Conservation (phyloP, 2,113 vertebrate genomes). For the Rhinoderma darwinii region DNA sequence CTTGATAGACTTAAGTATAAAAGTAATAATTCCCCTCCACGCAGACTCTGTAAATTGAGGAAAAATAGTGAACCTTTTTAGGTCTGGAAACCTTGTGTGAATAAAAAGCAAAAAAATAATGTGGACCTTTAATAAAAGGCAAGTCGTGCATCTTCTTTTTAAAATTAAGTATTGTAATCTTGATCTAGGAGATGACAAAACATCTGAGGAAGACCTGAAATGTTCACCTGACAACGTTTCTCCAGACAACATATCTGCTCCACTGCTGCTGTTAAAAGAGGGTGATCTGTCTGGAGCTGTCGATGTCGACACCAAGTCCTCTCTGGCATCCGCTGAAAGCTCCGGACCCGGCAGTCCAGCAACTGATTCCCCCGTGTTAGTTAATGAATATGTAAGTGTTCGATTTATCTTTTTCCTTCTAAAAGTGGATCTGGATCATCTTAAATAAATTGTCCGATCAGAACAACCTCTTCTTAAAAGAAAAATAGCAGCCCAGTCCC, state of each 20-base stretch:
- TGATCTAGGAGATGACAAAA: not conserved
- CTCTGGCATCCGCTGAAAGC: slow-evolving; percentile 77
- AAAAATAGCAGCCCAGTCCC: not conserved
- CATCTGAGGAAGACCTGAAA: slow-evolving; percentile 58
- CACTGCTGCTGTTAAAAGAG: slow-evolving; percentile 66
- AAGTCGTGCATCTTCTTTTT: too few relatives aligned
- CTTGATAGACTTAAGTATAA: too few relatives aligned
- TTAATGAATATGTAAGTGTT: slow-evolving; percentile 86
- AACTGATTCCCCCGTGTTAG: slow-evolving; percentile 92
- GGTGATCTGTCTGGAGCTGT: slow-evolving; percentile 51
- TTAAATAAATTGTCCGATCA: not conserved
- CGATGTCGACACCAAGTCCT: slow-evolving; percentile 71
- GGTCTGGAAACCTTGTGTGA: too few relatives aligned
- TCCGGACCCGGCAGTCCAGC: slow-evolving; percentile 85
- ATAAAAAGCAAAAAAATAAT: too few relatives aligned
- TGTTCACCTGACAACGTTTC: slow-evolving; percentile 59
- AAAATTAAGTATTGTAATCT: not conserved
- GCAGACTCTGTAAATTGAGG: too few relatives aligned
- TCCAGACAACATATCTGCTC: slow-evolving; percentile 65
- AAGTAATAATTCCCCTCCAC: too few relatives aligned
- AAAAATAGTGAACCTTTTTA: too few relatives aligned
- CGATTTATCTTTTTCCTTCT: not conserved
- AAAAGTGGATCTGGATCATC: not conserved
- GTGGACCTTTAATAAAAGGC: too few relatives aligned
- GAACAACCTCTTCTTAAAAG: too few relatives aligned